phyloP scores from a whole-genome alignment of 1,140 invertebrate species.

The Panulirus ornatus region DNA sequence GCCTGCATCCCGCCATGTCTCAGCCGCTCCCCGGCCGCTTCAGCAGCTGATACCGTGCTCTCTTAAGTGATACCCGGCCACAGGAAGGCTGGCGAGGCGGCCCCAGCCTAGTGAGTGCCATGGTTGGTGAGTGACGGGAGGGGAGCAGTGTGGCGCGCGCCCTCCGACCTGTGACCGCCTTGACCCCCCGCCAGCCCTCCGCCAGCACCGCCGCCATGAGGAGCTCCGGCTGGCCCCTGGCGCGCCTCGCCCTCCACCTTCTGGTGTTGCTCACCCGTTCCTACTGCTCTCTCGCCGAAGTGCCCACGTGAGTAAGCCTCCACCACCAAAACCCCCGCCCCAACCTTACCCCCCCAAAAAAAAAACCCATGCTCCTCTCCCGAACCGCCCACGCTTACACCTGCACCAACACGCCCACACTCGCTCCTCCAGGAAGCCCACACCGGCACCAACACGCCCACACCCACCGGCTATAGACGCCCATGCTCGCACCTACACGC shows the following conservation, averaged over 20 bases:
- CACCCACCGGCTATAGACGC: constrained; percentile 5
- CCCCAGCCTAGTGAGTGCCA: constrained; percentile 53
- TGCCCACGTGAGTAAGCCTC: constrained; percentile 58
- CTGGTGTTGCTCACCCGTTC: constrained; percentile 64
- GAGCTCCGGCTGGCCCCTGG: constrained; percentile 68
- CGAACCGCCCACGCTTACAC: constrained; percentile 39
- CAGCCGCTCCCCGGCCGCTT: constrained; percentile 50
- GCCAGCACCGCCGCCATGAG: constrained; percentile 57
- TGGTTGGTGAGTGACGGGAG: constrained; percentile 64
- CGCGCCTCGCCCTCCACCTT: constrained; percentile 67
- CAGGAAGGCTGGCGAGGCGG: constrained; percentile 62
- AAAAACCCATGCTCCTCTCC: background rate
- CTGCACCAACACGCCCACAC: constrained; percentile 24
- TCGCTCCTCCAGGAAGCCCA: background rate
- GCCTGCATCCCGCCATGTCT: constrained; percentile 62
- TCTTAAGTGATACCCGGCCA: constrained; percentile 58
- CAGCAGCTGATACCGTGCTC: constrained; percentile 64
- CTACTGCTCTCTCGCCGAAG: constrained; percentile 61
- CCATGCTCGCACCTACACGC: background rate
- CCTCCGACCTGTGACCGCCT: constrained; percentile 48
- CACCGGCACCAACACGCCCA: constrained; percentile 9
- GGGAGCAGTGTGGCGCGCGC: constrained; percentile 55
- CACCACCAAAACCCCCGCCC: background rate
- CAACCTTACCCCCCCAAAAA: background rate
- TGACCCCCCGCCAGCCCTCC: constrained; percentile 42